Base-by-base conservation (phyloP, 2,797 vertebrate genomes). In the Limosa lapponica region DNA sequence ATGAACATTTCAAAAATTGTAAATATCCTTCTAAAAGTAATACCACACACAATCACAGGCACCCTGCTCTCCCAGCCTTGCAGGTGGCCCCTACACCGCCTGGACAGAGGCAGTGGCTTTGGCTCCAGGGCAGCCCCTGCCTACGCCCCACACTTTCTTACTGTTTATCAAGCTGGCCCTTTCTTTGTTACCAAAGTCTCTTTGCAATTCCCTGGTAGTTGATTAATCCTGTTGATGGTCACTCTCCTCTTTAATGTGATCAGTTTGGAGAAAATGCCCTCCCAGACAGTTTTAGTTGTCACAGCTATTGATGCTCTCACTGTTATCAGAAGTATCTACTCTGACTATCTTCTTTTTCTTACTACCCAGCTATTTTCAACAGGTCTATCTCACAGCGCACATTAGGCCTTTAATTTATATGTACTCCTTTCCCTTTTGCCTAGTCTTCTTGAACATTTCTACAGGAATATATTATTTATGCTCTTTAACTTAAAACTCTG, bases 11-110 rank as follows among this genome's bases (percentile, higher is more conserved):
- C 8, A 75, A 65, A 61, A 65, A 17, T 13, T 7, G 2, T 52
- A 39, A 64, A 34, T 39, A 44, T 23, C 28, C 28, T 48, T 51
- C 36, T 30, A 28, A 70, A 64, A 39, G 6, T 44, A 34, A n/a
- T 7, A 25, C 16, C 17, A 49, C 4, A 11, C 7, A 14, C 22
- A 32, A 8, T 14, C 19, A 37, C 25, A 5, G 1, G 2, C 32
- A 28, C n/a, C 8, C 4, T 3, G 3, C 32, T 43, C 5, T 17
- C 39, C 39, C 23, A 1, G 1, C 13, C 12, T 0, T 9, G 24
- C 3, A 1, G 28, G 17, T 39, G 20, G 7, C 11, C n/a, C 32
- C 3, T 3, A 3, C 32, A 27, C 11, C 4, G 4, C 22, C 30
- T 0, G 12, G 39, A 17, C 16, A 36, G 51, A 28, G 7, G 15